These are phyloP conservation scores for Machimus atricapillus DNA, from an alignment of 2,888 invertebrate genomes.

Conservation along the genomic window DNA sequence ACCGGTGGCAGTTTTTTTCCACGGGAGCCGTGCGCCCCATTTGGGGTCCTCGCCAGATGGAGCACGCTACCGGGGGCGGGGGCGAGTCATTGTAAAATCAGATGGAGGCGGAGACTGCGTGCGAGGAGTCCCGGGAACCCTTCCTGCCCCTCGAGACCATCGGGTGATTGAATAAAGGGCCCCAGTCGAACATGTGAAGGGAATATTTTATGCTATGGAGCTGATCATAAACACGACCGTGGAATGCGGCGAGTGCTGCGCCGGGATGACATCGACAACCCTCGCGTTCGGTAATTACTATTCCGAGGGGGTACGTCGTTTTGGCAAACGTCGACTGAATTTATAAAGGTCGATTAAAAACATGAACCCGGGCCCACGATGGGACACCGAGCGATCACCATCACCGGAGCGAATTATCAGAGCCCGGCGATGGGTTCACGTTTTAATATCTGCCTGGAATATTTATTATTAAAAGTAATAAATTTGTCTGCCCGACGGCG, in stretches of 20 bases:
- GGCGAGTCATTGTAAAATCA: neutral
- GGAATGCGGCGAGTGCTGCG: conserved; percentile 10
- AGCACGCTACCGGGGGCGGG: neutral
- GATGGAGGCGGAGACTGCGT: neutral
- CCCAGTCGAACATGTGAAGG: conserved; percentile 27
- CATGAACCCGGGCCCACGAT: conserved; percentile 9
- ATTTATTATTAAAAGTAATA: conserved; percentile 44
- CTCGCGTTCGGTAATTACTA: conserved; percentile 44
- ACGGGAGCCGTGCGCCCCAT: neutral
- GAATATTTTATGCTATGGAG: conserved; percentile 33
- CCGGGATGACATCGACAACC: conserved; percentile 39
- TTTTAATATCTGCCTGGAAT: conserved; percentile 43
- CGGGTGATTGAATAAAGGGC: conserved; percentile 20
- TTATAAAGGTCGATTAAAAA: conserved; percentile 46
- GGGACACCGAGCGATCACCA: neutral
- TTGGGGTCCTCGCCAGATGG: conserved; percentile 14
- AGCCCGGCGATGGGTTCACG: conserved; percentile 20
- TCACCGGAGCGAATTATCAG: neutral
- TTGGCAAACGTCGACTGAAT: conserved; percentile 47
- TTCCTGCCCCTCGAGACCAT: neutral
- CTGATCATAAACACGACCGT: conserved; percentile 34
- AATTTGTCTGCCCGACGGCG: conserved; percentile 37
- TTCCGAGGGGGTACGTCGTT: conserved; percentile 44
- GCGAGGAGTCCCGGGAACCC: neutral
- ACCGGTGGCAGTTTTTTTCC: neutral